Evolutionary conservation across 1,140 invertebrate species (phyloP), one percentile per base, ranked within the genome.

Genomic region (Melipona quadrifasciata): DNA sequence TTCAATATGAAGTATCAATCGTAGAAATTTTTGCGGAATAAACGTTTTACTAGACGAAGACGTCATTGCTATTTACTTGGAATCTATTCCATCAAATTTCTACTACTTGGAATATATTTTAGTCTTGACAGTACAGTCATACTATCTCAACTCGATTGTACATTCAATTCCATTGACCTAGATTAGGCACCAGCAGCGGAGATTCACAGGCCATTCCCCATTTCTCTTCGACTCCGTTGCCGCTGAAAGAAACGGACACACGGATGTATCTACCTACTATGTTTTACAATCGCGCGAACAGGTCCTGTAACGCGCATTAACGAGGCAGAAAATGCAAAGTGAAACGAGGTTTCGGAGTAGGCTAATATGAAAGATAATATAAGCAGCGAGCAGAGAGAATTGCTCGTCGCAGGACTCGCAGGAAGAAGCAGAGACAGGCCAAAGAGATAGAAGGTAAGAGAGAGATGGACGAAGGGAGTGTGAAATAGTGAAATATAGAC

Each of bases 161-260:
- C 89, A 89, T 91, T 88, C 86, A 91, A 91, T 91, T 90, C 89
- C 64, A 81, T 86, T 91, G 91, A 90, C 90, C 91, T 86, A 91
- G 84, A 90, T 91, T 91, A 91, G 87, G 83, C 85, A 72, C 70
- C 87, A 89, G 86, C 58, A 81, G 76, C 84, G 74, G 80, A 81
- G 81, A 86, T 88, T 85, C 70, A 34, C 64, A 53, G 79, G 71
- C 83, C 74, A 53, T 72, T 86, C 70, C 64, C 65, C 55, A n/a
- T 73, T 68, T 57, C n/a, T 51, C 57, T 72, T n/a, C 70, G 4
- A 14, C 21, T 51, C 5, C 34, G 27, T 24, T 65, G 24, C 51
- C 67, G 31, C 4, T n/a, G 47, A 64, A 70, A 58, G 70, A 47
- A 55, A 67, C n/a, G 24, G 24, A 75, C 65, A 47, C 65, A 57